A percentile compares a stretch with the other conserved stretches of the same genome.
These are phyloP conservation scores for Siniperca scherzeri DNA, from an alignment of 2,797 vertebrate genomes.

Conservation along the genomic window DNA sequence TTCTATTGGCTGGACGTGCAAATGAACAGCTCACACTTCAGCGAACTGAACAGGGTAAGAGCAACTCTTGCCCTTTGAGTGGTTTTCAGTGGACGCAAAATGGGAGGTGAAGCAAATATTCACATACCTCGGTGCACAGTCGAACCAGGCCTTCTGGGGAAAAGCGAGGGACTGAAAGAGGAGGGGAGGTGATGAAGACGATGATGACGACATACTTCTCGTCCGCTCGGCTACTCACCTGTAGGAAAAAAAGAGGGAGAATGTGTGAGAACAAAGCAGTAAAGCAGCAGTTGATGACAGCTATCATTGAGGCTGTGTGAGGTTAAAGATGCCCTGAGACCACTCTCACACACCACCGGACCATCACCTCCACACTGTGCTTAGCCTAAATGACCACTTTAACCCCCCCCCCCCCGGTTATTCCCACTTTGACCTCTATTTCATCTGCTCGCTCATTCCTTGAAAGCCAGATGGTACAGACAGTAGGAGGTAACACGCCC, in stretches of 20 bases:
- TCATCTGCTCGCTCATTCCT: background rate
- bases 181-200: background rate
- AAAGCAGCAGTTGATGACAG: slow-evolving; percentile 50
- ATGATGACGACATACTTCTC: slow-evolving; percentile 23
- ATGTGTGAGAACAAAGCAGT: slow-evolving; percentile 59
- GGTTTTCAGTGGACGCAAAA: background rate
- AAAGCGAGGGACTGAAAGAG: background rate
- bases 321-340: slow-evolving; percentile 47
- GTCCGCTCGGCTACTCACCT: slow-evolving; percentile 37
- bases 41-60: background rate
- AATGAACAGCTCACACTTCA: background rate
- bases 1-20: background rate
- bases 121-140: background rate
- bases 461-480: slow-evolving; percentile 36
- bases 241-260: slow-evolving; percentile 11
- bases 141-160: background rate
- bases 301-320: slow-evolving; percentile 11
- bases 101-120: background rate
- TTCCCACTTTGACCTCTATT: slow-evolving; percentile 32
- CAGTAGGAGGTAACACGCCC: background rate
- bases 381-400: slow-evolving; percentile 39
- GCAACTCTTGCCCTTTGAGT: background rate
- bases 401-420: slow-evolving; percentile 41
- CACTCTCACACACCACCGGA: slow-evolving; percentile 26
- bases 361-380: slow-evolving; percentile 9